Percentiles rank a stretch among this genome's conserved stretches.
phyloP scores from a whole-genome alignment of 2,888 invertebrate species.

The Drosophila rellima region DNA sequence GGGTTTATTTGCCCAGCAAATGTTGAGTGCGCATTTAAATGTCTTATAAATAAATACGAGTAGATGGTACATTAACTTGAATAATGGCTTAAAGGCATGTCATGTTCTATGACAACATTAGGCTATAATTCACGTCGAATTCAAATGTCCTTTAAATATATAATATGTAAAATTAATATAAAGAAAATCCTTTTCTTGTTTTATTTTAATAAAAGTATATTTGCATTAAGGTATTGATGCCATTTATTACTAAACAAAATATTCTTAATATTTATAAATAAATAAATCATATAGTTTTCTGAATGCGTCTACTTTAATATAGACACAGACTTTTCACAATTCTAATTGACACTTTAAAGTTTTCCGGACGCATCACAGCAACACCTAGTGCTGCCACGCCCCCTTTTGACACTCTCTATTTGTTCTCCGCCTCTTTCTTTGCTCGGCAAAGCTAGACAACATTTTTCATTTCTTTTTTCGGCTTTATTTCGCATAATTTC shows the following conservation, averaged over 20 bases:
- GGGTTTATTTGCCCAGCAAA: constrained; percentile 36
- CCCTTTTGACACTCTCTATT: constrained; percentile 16
- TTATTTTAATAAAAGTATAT: background rate
- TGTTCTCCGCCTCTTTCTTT: constrained; percentile 17
- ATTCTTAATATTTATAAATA: no score
- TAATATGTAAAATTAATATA: no score
- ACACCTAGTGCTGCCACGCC: constrained; percentile 20
- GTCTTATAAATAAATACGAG: constrained; percentile 1
- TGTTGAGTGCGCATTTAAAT: constrained; percentile 15
- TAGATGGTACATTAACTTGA: constrained; percentile 48
- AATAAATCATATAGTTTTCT: no score
- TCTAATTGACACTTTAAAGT: constrained; percentile 7
- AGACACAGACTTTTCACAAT: background rate
- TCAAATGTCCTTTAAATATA: constrained; percentile 25
- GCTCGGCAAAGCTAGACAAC: constrained; percentile 24
- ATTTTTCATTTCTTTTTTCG: constrained; percentile 40
- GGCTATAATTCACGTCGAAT: constrained; percentile 1
- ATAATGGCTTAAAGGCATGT: constrained; percentile 36
- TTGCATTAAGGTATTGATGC: background rate
- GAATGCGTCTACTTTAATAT: no score
- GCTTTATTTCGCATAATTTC: constrained; percentile 74
- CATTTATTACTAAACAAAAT: no score
- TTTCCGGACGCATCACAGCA: background rate
- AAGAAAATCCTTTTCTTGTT: no score
- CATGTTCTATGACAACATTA: constrained; percentile 28